These are phyloP conservation scores for Halichoerus grypus DNA, from an alignment of 2,113 vertebrate genomes.

Conservation along the genomic window DNA sequence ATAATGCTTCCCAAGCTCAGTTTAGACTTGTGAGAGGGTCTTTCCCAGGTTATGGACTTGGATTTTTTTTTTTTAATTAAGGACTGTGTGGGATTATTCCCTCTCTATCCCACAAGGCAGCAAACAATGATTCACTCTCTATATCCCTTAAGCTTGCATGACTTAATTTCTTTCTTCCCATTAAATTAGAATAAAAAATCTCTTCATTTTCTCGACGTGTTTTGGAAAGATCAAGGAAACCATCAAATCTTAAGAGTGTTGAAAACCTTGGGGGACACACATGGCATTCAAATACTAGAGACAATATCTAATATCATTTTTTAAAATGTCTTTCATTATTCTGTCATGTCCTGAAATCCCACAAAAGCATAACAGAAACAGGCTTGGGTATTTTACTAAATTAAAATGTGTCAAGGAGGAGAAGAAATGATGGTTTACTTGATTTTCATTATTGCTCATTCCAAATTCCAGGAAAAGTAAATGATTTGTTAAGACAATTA, in stretches of 20 bases:
- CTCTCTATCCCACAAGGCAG: conserved; percentile 20
- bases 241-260: conserved; percentile 58
- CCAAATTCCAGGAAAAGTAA: conserved; percentile 41
- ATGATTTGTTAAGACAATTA: neutral
- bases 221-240: conserved; percentile 71
- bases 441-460: conserved; percentile 37
- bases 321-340: conserved; percentile 68
- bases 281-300: conserved; percentile 47
- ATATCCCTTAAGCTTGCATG: conserved; percentile 58
- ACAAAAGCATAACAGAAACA: conserved; percentile 66
- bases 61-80: conserved; percentile 55
- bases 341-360: conserved; percentile 68
- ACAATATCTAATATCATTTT: conserved; percentile 54
- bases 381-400: conserved; percentile 66
- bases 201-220: conserved; percentile 59
- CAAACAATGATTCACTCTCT: neutral
- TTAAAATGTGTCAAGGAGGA: conserved; percentile 35
- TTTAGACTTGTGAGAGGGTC: neutral
- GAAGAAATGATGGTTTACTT: neutral
- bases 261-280: conserved; percentile 64
- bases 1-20: neutral
- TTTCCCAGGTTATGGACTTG: neutral
- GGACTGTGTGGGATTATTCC: neutral
- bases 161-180: conserved; percentile 71
- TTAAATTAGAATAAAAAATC: conserved; percentile 74